Percentiles rank a stretch among this genome's conserved stretches.
Evolutionary conservation across 2,113 vertebrate genomes (phyloP).

Genomic region (Myotis lucifugus): DNA sequence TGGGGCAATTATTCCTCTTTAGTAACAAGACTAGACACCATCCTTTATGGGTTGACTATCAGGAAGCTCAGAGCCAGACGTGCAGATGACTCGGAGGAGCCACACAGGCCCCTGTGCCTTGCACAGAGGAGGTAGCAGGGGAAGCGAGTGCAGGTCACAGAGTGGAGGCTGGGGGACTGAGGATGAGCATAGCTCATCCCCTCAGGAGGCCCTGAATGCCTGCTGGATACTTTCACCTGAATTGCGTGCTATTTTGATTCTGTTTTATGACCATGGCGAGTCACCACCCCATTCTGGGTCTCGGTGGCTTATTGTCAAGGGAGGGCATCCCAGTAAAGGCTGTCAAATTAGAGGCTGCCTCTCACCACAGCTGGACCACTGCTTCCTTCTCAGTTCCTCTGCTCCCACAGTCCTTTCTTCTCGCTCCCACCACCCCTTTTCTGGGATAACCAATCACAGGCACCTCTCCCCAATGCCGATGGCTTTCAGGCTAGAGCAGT

Average conservation of each 20-base stretch:
- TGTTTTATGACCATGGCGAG: background rate
- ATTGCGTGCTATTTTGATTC: background rate
- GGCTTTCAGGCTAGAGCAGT: background rate
- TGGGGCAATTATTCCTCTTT: background rate
- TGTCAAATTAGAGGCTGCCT: background rate
- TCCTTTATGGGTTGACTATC: background rate
- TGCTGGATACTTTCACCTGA: too few relatives aligned
- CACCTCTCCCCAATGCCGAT: fast-evolving
- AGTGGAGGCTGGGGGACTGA: fast-evolving
- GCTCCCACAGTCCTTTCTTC: fast-evolving
- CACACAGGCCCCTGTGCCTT: background rate
- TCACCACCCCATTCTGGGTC: background rate
- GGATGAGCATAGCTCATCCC: background rate
- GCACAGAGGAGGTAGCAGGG: background rate
- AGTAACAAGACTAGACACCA: background rate
- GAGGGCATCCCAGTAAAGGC: background rate
- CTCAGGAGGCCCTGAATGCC: background rate
- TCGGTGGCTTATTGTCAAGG: background rate
- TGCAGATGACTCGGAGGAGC: background rate
- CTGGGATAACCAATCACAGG: background rate
- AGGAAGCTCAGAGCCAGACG: background rate
- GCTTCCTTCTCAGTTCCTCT: background rate
- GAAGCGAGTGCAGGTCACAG: background rate
- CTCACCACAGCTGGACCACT: fast-evolving
- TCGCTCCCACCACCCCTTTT: background rate